Evolutionary conservation across 1,140 invertebrate species (phyloP).

Genomic region (Drosophila bocqueti): DNA sequence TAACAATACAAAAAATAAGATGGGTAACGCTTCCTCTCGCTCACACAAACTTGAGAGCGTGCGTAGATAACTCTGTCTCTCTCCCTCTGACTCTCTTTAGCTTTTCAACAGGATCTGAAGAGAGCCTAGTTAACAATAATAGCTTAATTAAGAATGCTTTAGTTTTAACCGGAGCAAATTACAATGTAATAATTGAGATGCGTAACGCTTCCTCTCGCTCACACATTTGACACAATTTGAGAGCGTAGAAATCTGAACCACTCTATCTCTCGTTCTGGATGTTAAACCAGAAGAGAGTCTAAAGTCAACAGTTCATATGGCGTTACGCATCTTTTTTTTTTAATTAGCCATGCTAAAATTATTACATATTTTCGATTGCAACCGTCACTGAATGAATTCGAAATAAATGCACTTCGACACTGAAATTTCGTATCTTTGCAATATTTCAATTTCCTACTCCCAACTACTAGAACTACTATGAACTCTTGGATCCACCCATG

Average conservation of each 20-base stretch:
- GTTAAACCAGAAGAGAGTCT: no score
- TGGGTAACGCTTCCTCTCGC: neutral
- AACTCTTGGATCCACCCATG: slow-evolving; percentile 16
- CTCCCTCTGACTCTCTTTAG: no score
- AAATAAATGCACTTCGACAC: neutral
- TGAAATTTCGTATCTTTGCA: neutral
- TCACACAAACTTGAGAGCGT: neutral
- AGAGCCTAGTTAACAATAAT: no score
- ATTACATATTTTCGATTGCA: neutral
- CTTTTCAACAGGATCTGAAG: no score
- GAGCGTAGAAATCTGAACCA: no score
- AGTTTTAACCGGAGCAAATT: no score
- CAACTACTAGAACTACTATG: no score
- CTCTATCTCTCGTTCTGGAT: no score
- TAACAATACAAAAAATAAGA: neutral
- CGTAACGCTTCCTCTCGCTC: neutral
- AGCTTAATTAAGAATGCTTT: no score
- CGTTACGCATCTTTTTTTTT: no score
- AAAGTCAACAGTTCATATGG: no score
- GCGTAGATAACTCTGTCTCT: no score
- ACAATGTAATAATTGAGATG: neutral
- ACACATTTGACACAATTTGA: neutral
- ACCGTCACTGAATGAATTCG: neutral
- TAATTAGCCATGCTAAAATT: neutral
- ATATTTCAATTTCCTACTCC: neutral